phyloP scores from a whole-genome alignment of 2,797 vertebrate species.

The Oreochromis grahami region DNA sequence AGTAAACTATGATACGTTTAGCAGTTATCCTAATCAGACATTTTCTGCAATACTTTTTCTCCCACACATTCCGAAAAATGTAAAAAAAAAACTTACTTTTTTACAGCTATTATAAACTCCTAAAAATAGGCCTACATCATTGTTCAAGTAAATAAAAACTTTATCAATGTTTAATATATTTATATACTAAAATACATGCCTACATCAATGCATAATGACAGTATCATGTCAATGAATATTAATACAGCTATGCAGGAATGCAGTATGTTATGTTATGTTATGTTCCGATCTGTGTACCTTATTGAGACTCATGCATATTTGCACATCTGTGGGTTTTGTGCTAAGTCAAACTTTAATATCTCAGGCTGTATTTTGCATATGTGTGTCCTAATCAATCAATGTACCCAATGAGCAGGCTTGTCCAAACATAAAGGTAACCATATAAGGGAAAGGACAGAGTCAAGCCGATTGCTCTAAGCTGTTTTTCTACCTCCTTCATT shows the following conservation, averaged over 20 bases:
- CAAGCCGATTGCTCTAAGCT: not conserved
- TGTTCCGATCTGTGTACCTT: fast-evolving
- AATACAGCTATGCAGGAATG: not conserved
- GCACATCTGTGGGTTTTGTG: not conserved
- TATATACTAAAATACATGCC: not conserved
- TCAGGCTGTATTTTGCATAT: not conserved
- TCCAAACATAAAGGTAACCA: not conserved
- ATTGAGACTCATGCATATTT: not conserved
- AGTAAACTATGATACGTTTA: not conserved
- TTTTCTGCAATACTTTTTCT: not conserved
- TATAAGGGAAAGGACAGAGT: not conserved
- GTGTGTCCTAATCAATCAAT: fast-evolving
- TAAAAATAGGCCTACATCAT: not conserved
- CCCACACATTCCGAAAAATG: fast-evolving
- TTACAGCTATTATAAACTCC: fast-evolving
- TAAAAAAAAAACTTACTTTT: not conserved
- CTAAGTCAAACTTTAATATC: not conserved
- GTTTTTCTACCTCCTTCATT: not conserved
- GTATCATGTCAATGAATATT: fast-evolving
- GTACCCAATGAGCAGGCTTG: too few species aligned
- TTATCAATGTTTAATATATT: not conserved
- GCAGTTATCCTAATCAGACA: not conserved
- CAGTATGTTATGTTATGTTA: not conserved
- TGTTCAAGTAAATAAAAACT: not conserved
- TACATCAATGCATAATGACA: not conserved